A percentile compares a stretch with the other conserved stretches of the same genome.
phyloP scores from a whole-genome alignment of 23 tunicate species.

The Styela plicata region DNA sequence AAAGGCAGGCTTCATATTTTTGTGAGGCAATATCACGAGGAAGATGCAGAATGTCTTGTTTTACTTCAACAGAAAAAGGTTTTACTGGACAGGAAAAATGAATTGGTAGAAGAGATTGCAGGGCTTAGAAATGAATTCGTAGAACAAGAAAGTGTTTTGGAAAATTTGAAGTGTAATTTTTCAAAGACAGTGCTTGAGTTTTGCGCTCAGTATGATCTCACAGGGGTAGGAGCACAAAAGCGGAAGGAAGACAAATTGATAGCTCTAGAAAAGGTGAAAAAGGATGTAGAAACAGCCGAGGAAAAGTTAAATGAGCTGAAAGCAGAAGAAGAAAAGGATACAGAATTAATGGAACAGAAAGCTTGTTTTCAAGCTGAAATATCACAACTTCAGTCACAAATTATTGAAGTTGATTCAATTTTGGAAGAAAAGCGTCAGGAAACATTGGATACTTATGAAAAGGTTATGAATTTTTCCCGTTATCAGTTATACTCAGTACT shows the following conservation, averaged over 20 bases:
- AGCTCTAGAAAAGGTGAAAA: background rate
- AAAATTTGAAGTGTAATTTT: background rate
- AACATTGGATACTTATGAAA: background rate
- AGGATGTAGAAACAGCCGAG: background rate
- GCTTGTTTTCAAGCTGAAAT: conserved; percentile 23
- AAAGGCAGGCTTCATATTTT: conserved; percentile 4
- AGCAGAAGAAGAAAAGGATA: conserved; percentile 5
- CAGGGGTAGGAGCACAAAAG: conserved; percentile 13
- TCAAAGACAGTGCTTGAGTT: background rate
- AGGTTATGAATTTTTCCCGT: conserved; percentile 1
- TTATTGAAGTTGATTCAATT: conserved; percentile 7
- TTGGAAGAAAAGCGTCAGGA: background rate
- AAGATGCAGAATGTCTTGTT: conserved; percentile 23
- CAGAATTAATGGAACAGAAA: conserved; percentile 19
- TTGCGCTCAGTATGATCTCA: conserved; percentile 20
- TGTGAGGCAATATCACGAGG: conserved; percentile 5
- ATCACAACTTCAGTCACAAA: conserved; percentile 19
- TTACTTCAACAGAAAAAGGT: conserved; percentile 8
- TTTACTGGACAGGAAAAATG: background rate
- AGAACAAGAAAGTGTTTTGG: background rate
- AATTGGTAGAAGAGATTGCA: background rate
- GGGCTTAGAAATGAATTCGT: background rate
- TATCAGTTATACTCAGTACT: no score
- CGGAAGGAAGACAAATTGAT: background rate
- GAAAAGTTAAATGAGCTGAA: background rate